Conservation (phyloP, 2,888 invertebrate genomes). For the Cantharis lateralis region DNA sequence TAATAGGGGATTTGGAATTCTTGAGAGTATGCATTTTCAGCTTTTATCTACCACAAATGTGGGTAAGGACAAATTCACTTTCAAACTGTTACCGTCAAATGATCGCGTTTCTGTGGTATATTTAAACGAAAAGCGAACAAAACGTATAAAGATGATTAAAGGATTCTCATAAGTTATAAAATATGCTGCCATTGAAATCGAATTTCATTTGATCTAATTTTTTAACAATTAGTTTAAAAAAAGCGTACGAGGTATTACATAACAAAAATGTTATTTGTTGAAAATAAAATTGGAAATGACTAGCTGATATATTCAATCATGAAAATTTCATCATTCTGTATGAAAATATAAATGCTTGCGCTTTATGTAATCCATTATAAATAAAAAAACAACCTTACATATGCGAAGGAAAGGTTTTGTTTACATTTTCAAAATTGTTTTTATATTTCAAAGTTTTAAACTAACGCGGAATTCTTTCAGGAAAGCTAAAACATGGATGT, state of each 20-base stretch:
- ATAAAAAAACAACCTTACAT: not conserved
- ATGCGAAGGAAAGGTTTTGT: not conserved
- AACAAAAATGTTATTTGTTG: not conserved
- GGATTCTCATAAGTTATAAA: constrained; percentile 9
- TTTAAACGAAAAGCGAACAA: constrained; percentile 8
- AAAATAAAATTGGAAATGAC: not conserved
- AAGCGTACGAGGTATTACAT: not conserved
- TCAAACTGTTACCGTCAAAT: constrained; percentile 16
- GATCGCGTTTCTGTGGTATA: constrained; percentile 2
- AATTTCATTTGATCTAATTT: not conserved
- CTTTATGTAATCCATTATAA: not conserved
- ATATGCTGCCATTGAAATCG: not conserved
- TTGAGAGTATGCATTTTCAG: constrained; percentile 23
- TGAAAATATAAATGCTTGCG: not conserved
- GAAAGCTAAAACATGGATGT: not conserved
- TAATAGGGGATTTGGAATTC: constrained; percentile 21
- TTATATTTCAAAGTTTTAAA: not conserved
- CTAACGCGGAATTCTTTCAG: not conserved
- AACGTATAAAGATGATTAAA: constrained; percentile 18
- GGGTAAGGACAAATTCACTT: constrained; percentile 25
- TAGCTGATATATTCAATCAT: not conserved
- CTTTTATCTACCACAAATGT: constrained; percentile 23
- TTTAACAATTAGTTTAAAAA: not conserved
- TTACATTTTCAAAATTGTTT: not conserved
- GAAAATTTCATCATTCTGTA: not conserved